These are phyloP conservation scores for Epinephelus awoara DNA, from an alignment of 2,797 vertebrate species.

Conservation along the genomic window DNA sequence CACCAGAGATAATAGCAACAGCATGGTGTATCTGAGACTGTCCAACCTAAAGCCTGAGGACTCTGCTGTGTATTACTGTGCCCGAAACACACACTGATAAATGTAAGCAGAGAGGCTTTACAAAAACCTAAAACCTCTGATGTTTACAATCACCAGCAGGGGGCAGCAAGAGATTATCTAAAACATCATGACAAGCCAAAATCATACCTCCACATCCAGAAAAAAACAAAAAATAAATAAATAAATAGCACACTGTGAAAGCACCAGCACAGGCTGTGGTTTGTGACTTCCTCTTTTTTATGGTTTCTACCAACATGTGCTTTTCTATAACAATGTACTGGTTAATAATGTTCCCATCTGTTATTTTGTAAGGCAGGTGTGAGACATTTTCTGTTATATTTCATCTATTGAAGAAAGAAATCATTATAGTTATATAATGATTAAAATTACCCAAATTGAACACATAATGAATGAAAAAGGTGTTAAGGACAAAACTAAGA, in stretches of 20 bases:
- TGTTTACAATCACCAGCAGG: slow-evolving; percentile 17
- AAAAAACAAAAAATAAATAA: neutral
- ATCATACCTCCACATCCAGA: neutral
- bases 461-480: neutral
- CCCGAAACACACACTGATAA: neutral
- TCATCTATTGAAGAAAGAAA: neutral
- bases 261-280: slow-evolving; percentile 14
- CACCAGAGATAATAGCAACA: slow-evolving; percentile 45
- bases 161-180: neutral
- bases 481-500: neutral
- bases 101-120: neutral
- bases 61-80: slow-evolving; percentile 43
- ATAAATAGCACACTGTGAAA: slow-evolving; percentile 7
- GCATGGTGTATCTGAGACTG: slow-evolving; percentile 33
- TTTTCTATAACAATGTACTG: neutral
- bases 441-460: neutral
- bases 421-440: neutral
- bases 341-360: neutral
- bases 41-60: slow-evolving; percentile 42
- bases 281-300: slow-evolving; percentile 9
- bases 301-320: neutral
- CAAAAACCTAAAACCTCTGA: slow-evolving; percentile 1
- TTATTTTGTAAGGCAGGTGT: neutral
- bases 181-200: neutral
- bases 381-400: neutral